Base-by-base conservation (phyloP, 2,797 vertebrate genomes). In the Coendou prehensilis region DNA sequence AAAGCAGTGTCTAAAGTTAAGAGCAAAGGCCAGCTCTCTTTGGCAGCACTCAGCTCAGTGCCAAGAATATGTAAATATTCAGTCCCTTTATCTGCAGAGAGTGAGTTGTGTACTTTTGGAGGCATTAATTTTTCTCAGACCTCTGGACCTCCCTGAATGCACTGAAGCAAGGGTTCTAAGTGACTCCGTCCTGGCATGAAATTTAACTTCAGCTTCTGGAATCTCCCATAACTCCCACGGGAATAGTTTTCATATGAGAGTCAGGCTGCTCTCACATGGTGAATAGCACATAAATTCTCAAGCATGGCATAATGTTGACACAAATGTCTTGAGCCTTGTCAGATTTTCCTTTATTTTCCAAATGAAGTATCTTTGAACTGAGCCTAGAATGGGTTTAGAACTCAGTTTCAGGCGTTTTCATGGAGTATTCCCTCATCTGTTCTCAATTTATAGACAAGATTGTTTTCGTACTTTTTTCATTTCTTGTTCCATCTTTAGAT, bases 151-250 rank as follows among this genome's bases (percentile, higher is more conserved):
- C 56, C 41, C 47, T 83, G 59, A 78, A 54, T 56, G 37, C 3
- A 50, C 56, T 91, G 57, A 94, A 69, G 59, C 26, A 95, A 81
- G 91, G 89, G 50, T 96, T 95, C 30, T 82, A 94, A 96, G 86
- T 79, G 59, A 89, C 47, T 78, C 28, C 41, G 61, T 81, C 11
- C 20, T 61, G 20, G 9, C 76, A 30, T 92, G 80, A 89, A 73
- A 84, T 92, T 96, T 90, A 89, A 85, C 63, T 86, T 95, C 22
- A 87, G 28, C 73, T 93, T 94, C 92, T 84, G 87, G 91, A 89
- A 90, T 3, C 57, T 92, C 22, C 52, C 41, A 45, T 14, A 37
- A 63, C 78, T 87, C n/a, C 45, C 67, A 41, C 9, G 33, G n/a
- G 23, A 95, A 52, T 7, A 88, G 33, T 33, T 85, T 61, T 85